Evolutionary conservation across 2,888 invertebrate genomes (phyloP), one percentile per base, ranked within the genome.

Genomic region (Noctua janthina): DNA sequence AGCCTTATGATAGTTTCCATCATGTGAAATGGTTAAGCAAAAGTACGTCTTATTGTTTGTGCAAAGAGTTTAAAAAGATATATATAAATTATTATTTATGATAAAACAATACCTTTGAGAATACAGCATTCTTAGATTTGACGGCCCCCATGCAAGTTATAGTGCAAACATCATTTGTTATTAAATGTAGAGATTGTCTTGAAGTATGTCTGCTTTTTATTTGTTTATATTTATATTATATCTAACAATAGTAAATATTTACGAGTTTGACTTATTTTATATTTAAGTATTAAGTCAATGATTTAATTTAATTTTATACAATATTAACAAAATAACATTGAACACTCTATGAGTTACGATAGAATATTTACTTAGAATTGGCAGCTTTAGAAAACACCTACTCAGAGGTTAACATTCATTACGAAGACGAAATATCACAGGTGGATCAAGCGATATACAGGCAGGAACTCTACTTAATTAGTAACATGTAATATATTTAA

Each of bases 121-220:
- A 94, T 85, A 88, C 94, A 89, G 94, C 94, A 94, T 93, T 92
- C 92, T 95, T 96, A 91, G 96, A 96, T 93, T 96, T 96, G 94
- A 94, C 94, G 94, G 94, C 95, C 96, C 97, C 96, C 97, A 96
- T 97, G 90, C 95, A 96, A 91, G 92, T 94, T 93, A 93, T 84
- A 88, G 89, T 90, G 91, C 81, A 90, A 91, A 90, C 92, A 92
- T 93, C 13, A 66, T 82, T 56, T 79, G 75, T 74, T 87, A 85
- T 77, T 82, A 78, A 83, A 59, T 76, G 49, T 74, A 75, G 79
- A 76, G 79, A 81, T 77, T 75, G n/a, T 76, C 80, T 79, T 67
- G 51, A 69, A 70, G 73, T 68, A 66, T 43, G 74, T 68, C 62
- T 81, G 76, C 43, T 62, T 71, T 77, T 79, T 73, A 68, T 85